Evolutionary conservation across 2,113 vertebrate species (phyloP).

Genomic region (Xenus cinereus): DNA sequence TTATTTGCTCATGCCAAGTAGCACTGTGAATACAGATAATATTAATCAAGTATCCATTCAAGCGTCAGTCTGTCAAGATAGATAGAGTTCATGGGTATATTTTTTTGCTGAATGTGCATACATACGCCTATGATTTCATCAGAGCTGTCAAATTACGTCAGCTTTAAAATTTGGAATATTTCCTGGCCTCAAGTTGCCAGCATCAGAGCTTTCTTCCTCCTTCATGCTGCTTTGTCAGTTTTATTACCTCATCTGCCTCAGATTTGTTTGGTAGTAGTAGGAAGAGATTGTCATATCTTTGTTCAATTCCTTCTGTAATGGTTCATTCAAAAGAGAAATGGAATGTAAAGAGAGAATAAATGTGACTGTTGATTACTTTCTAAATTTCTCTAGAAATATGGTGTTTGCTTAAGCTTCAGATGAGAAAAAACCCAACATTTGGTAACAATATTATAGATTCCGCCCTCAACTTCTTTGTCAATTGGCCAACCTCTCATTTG

Average conservation of each 20-base stretch:
- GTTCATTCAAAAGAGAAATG: neutral
- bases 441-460: neutral
- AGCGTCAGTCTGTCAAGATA: slow-evolving; percentile 12
- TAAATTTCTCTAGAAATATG: neutral
- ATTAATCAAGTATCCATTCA: slow-evolving; percentile 28
- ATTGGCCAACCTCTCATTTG: neutral
- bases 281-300: neutral
- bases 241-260: neutral
- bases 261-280: neutral
- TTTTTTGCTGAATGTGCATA: slow-evolving; percentile 38
- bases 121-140: neutral
- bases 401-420: neutral
- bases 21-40: slow-evolving; percentile 20
- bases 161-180: neutral
- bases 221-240: neutral
- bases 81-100: neutral
- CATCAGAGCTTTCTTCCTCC: neutral
- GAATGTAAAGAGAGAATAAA: neutral
- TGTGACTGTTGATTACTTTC: neutral
- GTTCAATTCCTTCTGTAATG: neutral
- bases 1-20: slow-evolving; percentile 6
- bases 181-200: neutral
- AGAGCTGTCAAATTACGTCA: slow-evolving; percentile 24
- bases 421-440: neutral
- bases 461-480: neutral